phyloP scores from a whole-genome alignment of 37 sponge, comb jelly and placozoan genomes.

The Corticium candelabrum region DNA sequence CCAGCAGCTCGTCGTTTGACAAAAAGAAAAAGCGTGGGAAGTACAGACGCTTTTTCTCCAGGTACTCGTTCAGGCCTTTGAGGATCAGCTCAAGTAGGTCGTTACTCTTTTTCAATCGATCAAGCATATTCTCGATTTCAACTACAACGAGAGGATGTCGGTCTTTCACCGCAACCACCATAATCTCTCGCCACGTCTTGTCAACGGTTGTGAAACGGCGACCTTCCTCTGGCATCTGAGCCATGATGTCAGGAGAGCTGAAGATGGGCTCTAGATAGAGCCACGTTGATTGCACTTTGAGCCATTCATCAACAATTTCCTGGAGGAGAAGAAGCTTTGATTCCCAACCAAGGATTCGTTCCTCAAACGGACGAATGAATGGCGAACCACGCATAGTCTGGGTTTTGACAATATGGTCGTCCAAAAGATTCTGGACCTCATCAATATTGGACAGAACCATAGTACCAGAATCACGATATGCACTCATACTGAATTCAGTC shows the following conservation, averaged over 20 bases:
- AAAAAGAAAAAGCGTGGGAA: conserved; percentile 99
- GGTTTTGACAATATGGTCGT: conserved; percentile 99
- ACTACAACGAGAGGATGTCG: conserved; percentile 81
- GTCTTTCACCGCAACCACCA: conserved; percentile 79
- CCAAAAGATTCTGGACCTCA: conserved; percentile 94
- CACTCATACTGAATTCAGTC: conserved; percentile 78
- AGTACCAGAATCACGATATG: conserved; percentile 94
- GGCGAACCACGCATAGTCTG: conserved; percentile 99
- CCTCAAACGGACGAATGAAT: conserved; percentile 96
- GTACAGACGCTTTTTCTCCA: conserved; percentile 98
- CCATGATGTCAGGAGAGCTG: conserved; percentile 99
- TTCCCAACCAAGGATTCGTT: conserved; percentile 90
- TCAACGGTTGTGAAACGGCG: conserved; percentile 89
- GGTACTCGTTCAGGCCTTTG: conserved; percentile 95
- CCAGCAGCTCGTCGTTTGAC: conserved; percentile 98
- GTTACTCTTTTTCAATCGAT: conserved; percentile 89
- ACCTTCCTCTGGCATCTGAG: conserved; percentile 99
- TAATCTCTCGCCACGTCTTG: conserved; percentile 95
- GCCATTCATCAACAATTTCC: conserved; percentile 98
- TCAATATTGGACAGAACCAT: conserved; percentile 92
- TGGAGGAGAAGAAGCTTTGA: conserved; percentile 84
- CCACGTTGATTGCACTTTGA: conserved; percentile 99
- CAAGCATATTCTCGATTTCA: conserved; percentile 89
- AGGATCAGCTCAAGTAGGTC: conserved; percentile 88
- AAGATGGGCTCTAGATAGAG: conserved; percentile 99